Percentiles rank a stretch among this genome's conserved stretches.
Conservation (phyloP, 2,888 invertebrate species). For the Prosapia bicincta region DNA sequence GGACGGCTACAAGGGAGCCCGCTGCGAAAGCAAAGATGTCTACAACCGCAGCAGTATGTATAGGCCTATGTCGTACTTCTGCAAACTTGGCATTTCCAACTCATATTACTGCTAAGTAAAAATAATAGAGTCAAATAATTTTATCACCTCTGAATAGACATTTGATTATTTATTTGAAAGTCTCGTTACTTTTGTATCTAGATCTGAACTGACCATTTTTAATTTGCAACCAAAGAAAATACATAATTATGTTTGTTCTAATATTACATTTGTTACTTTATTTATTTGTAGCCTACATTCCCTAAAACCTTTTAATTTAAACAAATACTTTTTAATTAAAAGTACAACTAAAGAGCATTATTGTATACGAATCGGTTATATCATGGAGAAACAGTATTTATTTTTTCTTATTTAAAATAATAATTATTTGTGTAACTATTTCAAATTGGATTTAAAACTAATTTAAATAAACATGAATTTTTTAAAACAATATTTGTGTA, state of each 20-base stretch:
- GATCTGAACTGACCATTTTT: slow-evolving; percentile 26
- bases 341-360: too few relatives aligned
- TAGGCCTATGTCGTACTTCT: slow-evolving; percentile 62
- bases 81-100: slow-evolving; percentile 73
- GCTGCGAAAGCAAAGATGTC: slow-evolving; percentile 77
- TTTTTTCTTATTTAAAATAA: too few relatives aligned
- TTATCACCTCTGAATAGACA: slow-evolving; percentile 13
- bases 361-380: too few relatives aligned
- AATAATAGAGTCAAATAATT: slow-evolving; percentile 14
- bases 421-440: too few relatives aligned
- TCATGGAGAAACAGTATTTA: too few relatives aligned
- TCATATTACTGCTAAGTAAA: slow-evolving; percentile 67
- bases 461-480: too few relatives aligned
- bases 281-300: slow-evolving; percentile 14
- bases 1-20: slow-evolving; percentile 73
- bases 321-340: not conserved
- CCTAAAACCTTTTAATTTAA: not conserved
- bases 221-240: slow-evolving; percentile 31
- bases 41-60: slow-evolving; percentile 73
- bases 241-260: slow-evolving; percentile 31
- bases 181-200: slow-evolving; percentile 25
- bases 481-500: too few relatives aligned
- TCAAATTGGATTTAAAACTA: too few relatives aligned
- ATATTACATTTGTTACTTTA: slow-evolving; percentile 16
- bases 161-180: slow-evolving; percentile 32